These are phyloP conservation scores for Lampris megalopsis DNA, from an alignment of 2,113 vertebrate genomes.

Conservation along the genomic window DNA sequence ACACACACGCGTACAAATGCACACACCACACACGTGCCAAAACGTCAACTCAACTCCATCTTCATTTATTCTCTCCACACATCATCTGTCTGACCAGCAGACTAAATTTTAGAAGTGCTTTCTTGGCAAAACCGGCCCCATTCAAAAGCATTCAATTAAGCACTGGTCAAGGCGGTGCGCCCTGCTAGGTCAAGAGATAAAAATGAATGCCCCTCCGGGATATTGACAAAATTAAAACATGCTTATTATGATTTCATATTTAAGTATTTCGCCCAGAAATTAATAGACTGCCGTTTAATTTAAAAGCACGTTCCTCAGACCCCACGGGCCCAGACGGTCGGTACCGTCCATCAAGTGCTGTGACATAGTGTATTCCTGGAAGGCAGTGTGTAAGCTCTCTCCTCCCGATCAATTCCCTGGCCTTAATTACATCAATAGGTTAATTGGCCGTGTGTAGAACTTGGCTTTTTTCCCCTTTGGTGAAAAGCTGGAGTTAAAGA, in stretches of 20 bases:
- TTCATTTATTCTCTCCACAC: slow-evolving; percentile 39
- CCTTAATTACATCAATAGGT: slow-evolving; percentile 81
- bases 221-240: slow-evolving; percentile 53
- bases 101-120: slow-evolving; percentile 68
- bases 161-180: slow-evolving; percentile 24
- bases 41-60: slow-evolving; percentile 18
- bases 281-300: slow-evolving; percentile 27
- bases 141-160: slow-evolving; percentile 58
- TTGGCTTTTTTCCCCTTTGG: slow-evolving; percentile 36
- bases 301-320: slow-evolving; percentile 28
- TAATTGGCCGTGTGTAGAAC: slow-evolving; percentile 69
- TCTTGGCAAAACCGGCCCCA: slow-evolving; percentile 60
- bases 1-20: slow-evolving; percentile 7
- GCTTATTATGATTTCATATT: slow-evolving; percentile 4
- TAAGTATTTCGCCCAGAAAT: not conserved
- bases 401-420: slow-evolving; percentile 74
- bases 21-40: too few relatives aligned
- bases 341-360: slow-evolving; percentile 48
- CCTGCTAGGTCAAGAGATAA: slow-evolving; percentile 19
- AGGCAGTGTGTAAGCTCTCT: slow-evolving; percentile 57
- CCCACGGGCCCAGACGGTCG: not conserved
- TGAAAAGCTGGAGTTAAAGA: slow-evolving; percentile 58
- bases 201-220: slow-evolving; percentile 46
- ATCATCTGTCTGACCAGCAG: slow-evolving; percentile 41
- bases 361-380: slow-evolving; percentile 70